phyloP scores from a whole-genome alignment of 2,888 invertebrate genomes.

The Azorinus chamasolen region DNA sequence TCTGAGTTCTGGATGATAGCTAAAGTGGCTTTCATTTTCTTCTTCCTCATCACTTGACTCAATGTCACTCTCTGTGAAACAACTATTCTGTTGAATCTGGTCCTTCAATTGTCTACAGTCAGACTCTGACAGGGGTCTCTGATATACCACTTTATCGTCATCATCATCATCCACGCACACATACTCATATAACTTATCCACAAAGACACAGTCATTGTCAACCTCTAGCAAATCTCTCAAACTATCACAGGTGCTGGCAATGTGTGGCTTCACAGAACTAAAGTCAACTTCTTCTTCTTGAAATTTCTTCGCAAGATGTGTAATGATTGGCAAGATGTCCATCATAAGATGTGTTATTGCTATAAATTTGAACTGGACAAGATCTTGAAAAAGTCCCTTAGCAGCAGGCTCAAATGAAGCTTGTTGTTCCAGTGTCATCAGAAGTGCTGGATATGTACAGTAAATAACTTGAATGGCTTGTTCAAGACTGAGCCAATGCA shows the following conservation, averaged over 20 bases:
- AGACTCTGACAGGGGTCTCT: constrained; percentile 12
- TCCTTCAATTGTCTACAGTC: neutral
- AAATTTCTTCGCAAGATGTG: constrained; percentile 31
- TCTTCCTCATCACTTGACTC: constrained; percentile 6
- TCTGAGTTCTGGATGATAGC: constrained; percentile 7
- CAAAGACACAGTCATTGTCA: constrained; percentile 21
- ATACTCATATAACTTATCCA: constrained; percentile 23
- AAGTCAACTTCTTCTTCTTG: constrained; percentile 41
- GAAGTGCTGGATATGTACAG: constrained; percentile 49
- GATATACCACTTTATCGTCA: neutral
- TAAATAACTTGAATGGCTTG: constrained; percentile 49
- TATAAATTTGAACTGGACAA: constrained; percentile 50
- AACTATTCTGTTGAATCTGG: neutral
- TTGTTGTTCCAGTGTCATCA: constrained; percentile 42
- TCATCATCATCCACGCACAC: neutral
- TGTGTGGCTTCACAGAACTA: constrained; percentile 34
- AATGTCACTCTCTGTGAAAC: neutral
- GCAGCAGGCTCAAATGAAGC: constrained; percentile 37
- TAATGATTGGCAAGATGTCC: constrained; percentile 54
- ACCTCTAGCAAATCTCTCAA: constrained; percentile 23
- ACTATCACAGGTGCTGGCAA: constrained; percentile 37
- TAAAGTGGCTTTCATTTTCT: neutral
- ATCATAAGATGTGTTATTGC: constrained; percentile 56
- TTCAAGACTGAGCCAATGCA: constrained; percentile 60
- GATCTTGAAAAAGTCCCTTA: constrained; percentile 48